Evolutionary conservation across 2,113 vertebrate genomes (phyloP).

Genomic region (Platysternon megacephalum): DNA sequence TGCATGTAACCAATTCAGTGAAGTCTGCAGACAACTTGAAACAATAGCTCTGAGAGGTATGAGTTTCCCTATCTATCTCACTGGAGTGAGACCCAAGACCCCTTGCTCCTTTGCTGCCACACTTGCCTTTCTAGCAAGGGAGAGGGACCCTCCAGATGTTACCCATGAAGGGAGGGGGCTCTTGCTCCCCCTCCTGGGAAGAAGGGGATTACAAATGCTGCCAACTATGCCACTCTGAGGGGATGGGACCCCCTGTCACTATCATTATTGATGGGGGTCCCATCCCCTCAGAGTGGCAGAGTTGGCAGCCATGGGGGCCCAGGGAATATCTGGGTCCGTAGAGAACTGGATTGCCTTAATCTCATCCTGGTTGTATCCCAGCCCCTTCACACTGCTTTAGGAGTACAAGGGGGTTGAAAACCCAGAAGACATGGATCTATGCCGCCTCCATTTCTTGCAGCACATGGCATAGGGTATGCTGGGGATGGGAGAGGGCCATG

Average conservation of each 20-base stretch:
- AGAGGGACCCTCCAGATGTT: background rate
- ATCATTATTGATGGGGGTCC: too few species aligned
- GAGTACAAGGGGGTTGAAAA: background rate
- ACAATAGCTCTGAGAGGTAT: background rate
- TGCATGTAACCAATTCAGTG: accelerated
- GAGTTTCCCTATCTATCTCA: background rate
- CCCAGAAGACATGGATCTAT: background rate
- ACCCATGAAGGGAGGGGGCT: background rate
- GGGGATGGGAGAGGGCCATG: background rate
- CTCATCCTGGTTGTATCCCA: background rate
- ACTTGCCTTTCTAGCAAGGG: background rate
- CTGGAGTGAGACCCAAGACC: background rate
- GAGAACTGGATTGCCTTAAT: background rate
- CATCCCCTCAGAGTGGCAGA: too few species aligned
- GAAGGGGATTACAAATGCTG: accelerated
- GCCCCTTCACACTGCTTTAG: background rate
- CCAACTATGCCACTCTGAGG: background rate
- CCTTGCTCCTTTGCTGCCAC: background rate
- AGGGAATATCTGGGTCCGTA: background rate
- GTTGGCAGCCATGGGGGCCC: accelerated
- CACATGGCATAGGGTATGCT: background rate
- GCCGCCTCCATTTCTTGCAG: background rate
- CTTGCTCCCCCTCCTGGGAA: background rate
- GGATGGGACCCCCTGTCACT: background rate
- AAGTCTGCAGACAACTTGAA: background rate